phyloP scores from a whole-genome alignment of 1,140 invertebrate genomes.

The Cheumatopsyche charites region DNA sequence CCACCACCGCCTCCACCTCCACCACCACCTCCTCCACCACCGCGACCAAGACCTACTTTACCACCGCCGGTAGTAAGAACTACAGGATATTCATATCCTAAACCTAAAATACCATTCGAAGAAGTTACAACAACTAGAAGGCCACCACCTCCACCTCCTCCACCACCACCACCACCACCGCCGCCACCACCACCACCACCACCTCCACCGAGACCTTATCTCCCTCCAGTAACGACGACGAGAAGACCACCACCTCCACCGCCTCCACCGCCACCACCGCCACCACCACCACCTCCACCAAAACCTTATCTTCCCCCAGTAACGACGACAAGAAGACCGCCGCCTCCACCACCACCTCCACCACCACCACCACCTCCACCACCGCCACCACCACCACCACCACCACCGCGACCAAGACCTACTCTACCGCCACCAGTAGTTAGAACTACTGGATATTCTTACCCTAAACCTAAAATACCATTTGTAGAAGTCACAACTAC shows the following conservation, averaged over 20 bases:
- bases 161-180: conserved; percentile 20
- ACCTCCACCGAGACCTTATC: conserved; percentile 29
- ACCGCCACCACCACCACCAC: conserved; percentile 33
- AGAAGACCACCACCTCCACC: conserved; percentile 42
- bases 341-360: conserved; percentile 29
- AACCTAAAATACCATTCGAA: conserved; percentile 26
- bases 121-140: not conserved
- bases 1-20: conserved; percentile 28
- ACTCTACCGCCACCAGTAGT: not conserved
- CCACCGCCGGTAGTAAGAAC: not conserved
- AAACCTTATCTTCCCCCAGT: conserved; percentile 24
- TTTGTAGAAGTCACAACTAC: not conserved
- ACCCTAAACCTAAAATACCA: conserved; percentile 13
- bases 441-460: conserved; percentile 6
- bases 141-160: conserved; percentile 24
- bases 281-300: conserved; percentile 28
- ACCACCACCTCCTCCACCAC: conserved; percentile 32
- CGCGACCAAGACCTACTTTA: conserved; percentile 18
- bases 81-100: conserved; percentile 27
- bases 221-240: conserved; percentile 16
- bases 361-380: conserved; percentile 43
- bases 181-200: conserved; percentile 19
- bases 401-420: conserved; percentile 36
- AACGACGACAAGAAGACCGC: conserved; percentile 23
- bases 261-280: conserved; percentile 33